Percentiles rank a stretch among this genome's conserved stretches.
phyloP scores from a whole-genome alignment of 2,113 vertebrate genomes.

The Sitta europaea region DNA sequence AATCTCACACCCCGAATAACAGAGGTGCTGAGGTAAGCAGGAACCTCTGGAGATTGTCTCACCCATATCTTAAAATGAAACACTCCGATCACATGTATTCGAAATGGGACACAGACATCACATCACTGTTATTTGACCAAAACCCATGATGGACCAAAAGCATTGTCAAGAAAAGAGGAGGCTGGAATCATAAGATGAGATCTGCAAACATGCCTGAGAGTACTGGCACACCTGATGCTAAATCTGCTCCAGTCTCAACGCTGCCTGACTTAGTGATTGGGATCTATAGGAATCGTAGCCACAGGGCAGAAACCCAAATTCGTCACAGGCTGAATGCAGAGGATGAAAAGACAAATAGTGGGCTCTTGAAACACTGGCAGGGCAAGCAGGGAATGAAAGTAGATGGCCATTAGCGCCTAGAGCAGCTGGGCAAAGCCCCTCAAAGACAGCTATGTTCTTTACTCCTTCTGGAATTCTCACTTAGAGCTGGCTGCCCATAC shows the following conservation, averaged over 20 bases:
- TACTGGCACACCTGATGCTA: background rate
- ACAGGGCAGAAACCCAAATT: background rate
- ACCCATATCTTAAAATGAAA: background rate
- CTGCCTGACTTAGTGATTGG: background rate
- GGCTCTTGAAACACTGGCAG: background rate
- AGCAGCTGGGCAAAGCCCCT: background rate
- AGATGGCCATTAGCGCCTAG: background rate
- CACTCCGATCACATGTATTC: background rate
- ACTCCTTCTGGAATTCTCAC: background rate
- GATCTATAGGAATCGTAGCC: background rate
- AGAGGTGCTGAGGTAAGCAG: background rate
- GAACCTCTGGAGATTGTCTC: background rate
- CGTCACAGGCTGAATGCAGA: background rate
- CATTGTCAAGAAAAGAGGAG: background rate
- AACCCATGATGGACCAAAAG: background rate
- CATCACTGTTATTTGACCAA: background rate
- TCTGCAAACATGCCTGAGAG: background rate
- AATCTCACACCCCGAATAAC: background rate
- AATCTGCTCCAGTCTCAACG: background rate
- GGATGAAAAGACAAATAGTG: background rate
- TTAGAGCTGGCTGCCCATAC: background rate
- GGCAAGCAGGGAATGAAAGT: background rate
- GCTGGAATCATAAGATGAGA: background rate
- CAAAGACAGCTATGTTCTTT: background rate
- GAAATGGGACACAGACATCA: background rate